Evolutionary conservation across 1,140 invertebrate species (phyloP).

Genomic region (Drosophila seguyi): DNA sequence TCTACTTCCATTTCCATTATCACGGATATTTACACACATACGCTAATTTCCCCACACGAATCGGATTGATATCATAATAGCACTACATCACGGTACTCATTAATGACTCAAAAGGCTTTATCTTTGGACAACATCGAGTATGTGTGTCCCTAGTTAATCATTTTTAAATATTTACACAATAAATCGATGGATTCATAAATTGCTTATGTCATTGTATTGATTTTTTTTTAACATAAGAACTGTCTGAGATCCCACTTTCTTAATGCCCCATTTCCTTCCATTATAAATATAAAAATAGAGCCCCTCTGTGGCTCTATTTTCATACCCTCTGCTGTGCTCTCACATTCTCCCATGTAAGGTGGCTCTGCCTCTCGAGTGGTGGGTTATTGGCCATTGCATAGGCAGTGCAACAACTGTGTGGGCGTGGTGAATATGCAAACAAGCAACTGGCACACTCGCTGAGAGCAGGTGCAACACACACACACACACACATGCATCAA

Average conservation of each 20-base stretch:
- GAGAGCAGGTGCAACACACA: not conserved
- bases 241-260: no score
- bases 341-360: not conserved
- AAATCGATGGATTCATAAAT: not conserved
- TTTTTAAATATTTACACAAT: not conserved
- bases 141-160: not conserved
- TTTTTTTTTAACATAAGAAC: no score
- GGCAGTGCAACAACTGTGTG: constrained; percentile 5
- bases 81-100: constrained; percentile 15
- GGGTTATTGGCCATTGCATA: not conserved
- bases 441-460: constrained; percentile 7
- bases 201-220: not conserved
- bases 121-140: not conserved
- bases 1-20: constrained; percentile 12
- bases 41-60: constrained; percentile 6
- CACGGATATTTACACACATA: constrained; percentile 16
- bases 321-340: not conserved
- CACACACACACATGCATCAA: not conserved
- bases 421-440: constrained; percentile 15
- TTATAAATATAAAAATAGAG: not conserved
- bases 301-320: not conserved
- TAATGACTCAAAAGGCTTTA: constrained; percentile 8
- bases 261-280: no score
- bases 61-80: constrained; percentile 10
- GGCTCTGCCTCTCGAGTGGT: not conserved